Conservation (phyloP, 2,113 vertebrate genomes). For the Esox niger region DNA sequence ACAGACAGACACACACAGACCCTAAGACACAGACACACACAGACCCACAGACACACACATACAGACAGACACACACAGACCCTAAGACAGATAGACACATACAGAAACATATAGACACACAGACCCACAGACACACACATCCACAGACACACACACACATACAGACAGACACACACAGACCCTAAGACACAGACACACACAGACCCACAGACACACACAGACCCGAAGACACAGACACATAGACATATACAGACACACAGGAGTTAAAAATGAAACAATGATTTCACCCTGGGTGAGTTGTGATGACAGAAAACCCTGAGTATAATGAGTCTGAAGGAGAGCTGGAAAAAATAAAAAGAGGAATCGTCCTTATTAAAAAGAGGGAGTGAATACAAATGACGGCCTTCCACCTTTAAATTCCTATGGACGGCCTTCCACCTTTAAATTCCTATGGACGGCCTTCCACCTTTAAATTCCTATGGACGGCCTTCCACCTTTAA, state of each 20-base stretch:
- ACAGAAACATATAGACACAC: no score
- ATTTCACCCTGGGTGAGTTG: slow-evolving; percentile 38
- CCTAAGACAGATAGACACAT: no score
- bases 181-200: neutral
- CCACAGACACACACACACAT: no score
- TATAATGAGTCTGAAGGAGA: slow-evolving; percentile 66
- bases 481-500: no score
- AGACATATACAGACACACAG: neutral
- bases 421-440: no score
- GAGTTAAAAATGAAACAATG: slow-evolving; percentile 64
- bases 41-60: no score
- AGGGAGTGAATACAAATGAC: slow-evolving; percentile 80
- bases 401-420: slow-evolving; percentile 85
- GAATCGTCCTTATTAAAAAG: slow-evolving; percentile 59
- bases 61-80: neutral
- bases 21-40: no score
- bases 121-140: no score
- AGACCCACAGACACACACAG: neutral
- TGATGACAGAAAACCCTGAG: slow-evolving; percentile 50
- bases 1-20: no score
- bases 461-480: no score
- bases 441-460: no score
- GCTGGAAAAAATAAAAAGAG: slow-evolving; percentile 64
- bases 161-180: neutral
- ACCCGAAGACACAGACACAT: neutral